These are phyloP conservation scores for Athalia circularis DNA, from an alignment of 2,888 invertebrate species.

Conservation along the genomic window DNA sequence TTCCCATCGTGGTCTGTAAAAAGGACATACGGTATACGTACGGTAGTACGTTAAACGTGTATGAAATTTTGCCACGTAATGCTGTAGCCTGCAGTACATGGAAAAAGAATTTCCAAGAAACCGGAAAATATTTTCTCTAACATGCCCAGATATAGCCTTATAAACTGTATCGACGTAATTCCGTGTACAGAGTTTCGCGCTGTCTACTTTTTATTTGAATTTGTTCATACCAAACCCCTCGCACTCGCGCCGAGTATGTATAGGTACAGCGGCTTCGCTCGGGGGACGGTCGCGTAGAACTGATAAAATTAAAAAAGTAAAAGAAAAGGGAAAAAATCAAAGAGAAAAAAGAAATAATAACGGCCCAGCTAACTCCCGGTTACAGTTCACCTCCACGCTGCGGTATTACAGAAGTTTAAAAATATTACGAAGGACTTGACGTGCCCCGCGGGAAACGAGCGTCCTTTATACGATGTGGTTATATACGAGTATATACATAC, in stretches of 20 bases:
- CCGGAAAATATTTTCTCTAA: not conserved
- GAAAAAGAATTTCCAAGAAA: not conserved
- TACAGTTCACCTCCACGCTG: not conserved
- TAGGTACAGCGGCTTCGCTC: not conserved
- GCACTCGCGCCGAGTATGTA: no score
- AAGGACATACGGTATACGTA: not conserved
- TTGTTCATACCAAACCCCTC: no score
- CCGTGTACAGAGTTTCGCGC: not conserved
- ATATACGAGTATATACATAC: not conserved
- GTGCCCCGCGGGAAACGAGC: not conserved
- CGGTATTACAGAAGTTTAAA: constrained; percentile 11
- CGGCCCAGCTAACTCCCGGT: not conserved
- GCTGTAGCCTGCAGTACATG: not conserved
- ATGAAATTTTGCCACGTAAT: not conserved
- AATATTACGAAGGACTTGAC: constrained; percentile 13
- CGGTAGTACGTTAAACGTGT: not conserved
- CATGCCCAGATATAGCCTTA: not conserved
- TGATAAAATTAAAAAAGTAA: constrained; percentile 30
- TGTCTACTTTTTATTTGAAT: not conserved
- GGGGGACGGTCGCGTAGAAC: not conserved
- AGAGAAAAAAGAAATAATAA: no score
- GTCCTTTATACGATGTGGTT: not conserved
- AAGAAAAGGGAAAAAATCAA: not conserved
- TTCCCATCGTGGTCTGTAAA: no score
- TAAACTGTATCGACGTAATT: not conserved